These are phyloP conservation scores for Acipenser oxyrinchus DNA, from an alignment of 2,797 vertebrate species.

Conservation along the genomic window DNA sequence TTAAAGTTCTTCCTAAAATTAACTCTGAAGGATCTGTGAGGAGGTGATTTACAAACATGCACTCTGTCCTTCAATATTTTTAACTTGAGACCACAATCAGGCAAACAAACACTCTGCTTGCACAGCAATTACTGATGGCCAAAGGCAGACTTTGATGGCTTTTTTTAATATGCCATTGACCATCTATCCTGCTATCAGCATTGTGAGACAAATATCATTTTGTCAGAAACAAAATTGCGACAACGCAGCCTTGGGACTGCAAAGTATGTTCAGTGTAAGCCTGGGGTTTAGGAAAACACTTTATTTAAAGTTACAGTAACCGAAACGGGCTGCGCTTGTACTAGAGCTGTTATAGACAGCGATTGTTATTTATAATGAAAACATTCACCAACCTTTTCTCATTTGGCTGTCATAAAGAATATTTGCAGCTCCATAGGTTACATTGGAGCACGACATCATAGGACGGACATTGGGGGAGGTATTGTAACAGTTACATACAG, in stretches of 20 bases:
- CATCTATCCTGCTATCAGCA: not conserved
- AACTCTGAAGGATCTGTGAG: not conserved
- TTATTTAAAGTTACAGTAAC: too few relatives aligned
- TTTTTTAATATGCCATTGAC: constrained; percentile 1
- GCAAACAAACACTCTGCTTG: not conserved
- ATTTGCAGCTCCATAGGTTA: too few relatives aligned
- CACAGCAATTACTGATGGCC: constrained; percentile 11
- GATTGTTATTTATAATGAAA: too few relatives aligned
- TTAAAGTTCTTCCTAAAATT: not conserved
- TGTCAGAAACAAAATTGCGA: not conserved
- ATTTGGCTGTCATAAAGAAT: too few relatives aligned
- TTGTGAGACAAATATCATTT: constrained; percentile 2
- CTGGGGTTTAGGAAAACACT: too few relatives aligned
- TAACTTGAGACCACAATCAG: not conserved
- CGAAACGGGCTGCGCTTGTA: too few relatives aligned
- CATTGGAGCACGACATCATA: too few relatives aligned
- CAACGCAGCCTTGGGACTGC: not conserved
- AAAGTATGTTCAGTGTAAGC: not conserved
- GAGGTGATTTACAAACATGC: not conserved
- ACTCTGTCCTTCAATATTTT: not conserved
- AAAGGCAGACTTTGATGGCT: not conserved
- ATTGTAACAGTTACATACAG: too few relatives aligned
- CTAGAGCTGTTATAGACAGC: too few relatives aligned
- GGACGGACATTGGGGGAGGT: too few relatives aligned
- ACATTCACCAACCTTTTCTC: too few relatives aligned